Conservation (phyloP, 92 coral and sea anemone species). For the Metridium senile region DNA sequence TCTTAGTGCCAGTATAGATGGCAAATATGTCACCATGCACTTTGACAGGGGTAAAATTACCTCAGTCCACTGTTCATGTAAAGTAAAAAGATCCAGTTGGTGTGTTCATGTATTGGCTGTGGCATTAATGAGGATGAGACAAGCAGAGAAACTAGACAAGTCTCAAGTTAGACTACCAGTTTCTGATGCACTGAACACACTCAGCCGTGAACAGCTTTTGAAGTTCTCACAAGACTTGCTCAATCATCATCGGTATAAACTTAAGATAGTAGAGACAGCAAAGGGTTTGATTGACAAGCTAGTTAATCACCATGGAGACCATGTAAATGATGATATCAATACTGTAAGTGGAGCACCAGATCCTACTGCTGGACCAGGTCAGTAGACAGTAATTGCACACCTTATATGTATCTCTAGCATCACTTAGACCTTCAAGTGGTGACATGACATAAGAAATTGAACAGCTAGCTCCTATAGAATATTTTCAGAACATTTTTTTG, state of each 20-base stretch:
- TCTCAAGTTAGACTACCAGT: conserved; percentile 67
- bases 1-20: conserved; percentile 80
- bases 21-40: conserved; percentile 68
- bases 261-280: conserved; percentile 81
- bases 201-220: conserved; percentile 81
- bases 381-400: not conserved
- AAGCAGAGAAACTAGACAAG: conserved; percentile 28
- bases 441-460: no score
- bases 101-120: conserved; percentile 87
- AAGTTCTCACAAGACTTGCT: conserved; percentile 88
- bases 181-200: conserved; percentile 79
- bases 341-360: conserved; percentile 90
- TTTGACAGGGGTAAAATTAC: conserved; percentile 98
- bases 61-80: conserved; percentile 85
- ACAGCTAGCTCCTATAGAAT: no score
- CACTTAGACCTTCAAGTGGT: no score
- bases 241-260: conserved; percentile 82
- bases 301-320: conserved; percentile 41
- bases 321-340: conserved; percentile 61
- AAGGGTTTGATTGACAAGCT: conserved; percentile 79
- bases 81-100: conserved; percentile 64
- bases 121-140: conserved; percentile 66
- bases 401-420: no score
- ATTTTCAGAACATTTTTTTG: no score
- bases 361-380: conserved; percentile 99